These are phyloP conservation scores for Rhingia rostrata DNA, from an alignment of 2,888 invertebrate genomes.

Conservation along the genomic window DNA sequence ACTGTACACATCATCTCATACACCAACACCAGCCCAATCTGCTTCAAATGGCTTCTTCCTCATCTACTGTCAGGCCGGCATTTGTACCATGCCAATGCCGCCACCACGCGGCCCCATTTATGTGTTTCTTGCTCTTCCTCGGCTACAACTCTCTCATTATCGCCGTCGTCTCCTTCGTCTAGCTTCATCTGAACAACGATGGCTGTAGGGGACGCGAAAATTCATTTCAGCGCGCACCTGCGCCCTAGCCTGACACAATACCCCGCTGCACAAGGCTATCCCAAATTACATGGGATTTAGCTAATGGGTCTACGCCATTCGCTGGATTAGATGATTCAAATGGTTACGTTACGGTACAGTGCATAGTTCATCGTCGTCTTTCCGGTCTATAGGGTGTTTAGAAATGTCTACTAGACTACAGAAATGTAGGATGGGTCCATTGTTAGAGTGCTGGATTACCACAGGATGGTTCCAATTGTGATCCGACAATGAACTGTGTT, in stretches of 20 bases:
- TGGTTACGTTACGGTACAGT: slow-evolving; percentile 37
- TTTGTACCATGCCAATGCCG: neutral
- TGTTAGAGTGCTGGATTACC: neutral
- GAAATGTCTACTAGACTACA: slow-evolving; percentile 13
- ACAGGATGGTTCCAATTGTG: neutral
- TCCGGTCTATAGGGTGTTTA: slow-evolving; percentile 4
- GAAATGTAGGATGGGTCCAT: neutral
- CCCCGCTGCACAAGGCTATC: slow-evolving; percentile 46
- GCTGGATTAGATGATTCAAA: slow-evolving; percentile 35
- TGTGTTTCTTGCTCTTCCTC: slow-evolving; percentile 15
- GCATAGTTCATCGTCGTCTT: slow-evolving; percentile 51
- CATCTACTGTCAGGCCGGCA: slow-evolving; percentile 42
- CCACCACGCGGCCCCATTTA: slow-evolving; percentile 49
- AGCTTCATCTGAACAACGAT: neutral
- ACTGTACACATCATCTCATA: slow-evolving; percentile 23
- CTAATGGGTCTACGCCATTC: slow-evolving; percentile 34
- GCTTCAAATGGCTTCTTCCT: slow-evolving; percentile 54
- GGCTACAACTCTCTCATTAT: neutral
- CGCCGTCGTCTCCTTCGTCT: slow-evolving; percentile 18
- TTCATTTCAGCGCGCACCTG: slow-evolving; percentile 57
- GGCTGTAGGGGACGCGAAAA: slow-evolving; percentile 39
- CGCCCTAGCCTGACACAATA: slow-evolving; percentile 28
- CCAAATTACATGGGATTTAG: slow-evolving; percentile 34
- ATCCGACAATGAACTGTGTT: neutral
- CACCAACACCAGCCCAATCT: slow-evolving; percentile 43